Conservation (phyloP, 2,113 vertebrate species). For the Lethenteron camtschaticum region DNA sequence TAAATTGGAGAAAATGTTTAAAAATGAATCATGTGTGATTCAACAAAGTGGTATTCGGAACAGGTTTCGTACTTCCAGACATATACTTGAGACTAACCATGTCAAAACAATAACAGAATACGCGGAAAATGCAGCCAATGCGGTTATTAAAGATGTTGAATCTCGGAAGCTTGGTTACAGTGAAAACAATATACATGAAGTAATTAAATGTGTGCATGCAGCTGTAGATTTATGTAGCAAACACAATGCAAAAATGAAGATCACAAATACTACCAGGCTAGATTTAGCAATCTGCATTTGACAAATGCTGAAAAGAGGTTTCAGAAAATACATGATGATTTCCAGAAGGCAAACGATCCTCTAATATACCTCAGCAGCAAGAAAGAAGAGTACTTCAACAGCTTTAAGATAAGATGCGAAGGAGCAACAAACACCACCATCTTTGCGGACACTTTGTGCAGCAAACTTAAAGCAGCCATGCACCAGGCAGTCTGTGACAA, state of each 20-base stretch:
- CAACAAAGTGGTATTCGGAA: background rate
- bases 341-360: slow-evolving; percentile 19
- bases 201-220: slow-evolving; percentile 14
- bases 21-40: background rate
- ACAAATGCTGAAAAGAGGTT: slow-evolving; percentile 13
- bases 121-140: background rate
- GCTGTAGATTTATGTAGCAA: slow-evolving; percentile 12
- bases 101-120: rapidly evolving
- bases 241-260: slow-evolving; percentile 8
- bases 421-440: slow-evolving; percentile 20
- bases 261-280: slow-evolving; percentile 15
- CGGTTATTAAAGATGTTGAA: slow-evolving; percentile 10
- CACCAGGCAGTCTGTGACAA: background rate
- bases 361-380: slow-evolving; percentile 16
- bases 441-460: slow-evolving; percentile 23
- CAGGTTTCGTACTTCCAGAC: too few relatives aligned
- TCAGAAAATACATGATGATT: slow-evolving; percentile 16
- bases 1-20: background rate
- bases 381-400: slow-evolving; percentile 20
- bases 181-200: slow-evolving; percentile 15
- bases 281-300: slow-evolving; percentile 20
- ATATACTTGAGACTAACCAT: too few relatives aligned
- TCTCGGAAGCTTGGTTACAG: slow-evolving; percentile 12
- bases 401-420: slow-evolving; percentile 22
- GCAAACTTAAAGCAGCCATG: slow-evolving; percentile 19